Conservation (phyloP, 2,888 invertebrate genomes). For the Himalopsyche tibetana region DNA sequence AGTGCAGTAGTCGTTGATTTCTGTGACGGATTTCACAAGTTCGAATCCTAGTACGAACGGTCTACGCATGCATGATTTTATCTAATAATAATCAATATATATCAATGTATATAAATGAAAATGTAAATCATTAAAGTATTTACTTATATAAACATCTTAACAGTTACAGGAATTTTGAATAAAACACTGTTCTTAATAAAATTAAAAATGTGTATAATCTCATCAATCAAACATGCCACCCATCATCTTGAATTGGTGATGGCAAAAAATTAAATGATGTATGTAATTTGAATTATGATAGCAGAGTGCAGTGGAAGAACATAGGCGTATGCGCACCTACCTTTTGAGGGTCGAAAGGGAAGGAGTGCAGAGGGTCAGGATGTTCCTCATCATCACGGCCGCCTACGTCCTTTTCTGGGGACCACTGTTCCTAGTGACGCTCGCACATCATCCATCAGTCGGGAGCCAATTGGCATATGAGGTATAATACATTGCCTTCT, state of each 20-base stretch:
- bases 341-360: constrained; percentile 87
- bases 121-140: no score
- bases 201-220: no score
- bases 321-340: constrained; percentile 86
- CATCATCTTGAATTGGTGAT: neutral
- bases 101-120: no score
- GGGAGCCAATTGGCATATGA: constrained; percentile 86
- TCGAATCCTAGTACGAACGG: no score
- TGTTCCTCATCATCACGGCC: constrained; percentile 90
- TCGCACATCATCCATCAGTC: constrained; percentile 83
- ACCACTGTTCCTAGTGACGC: constrained; percentile 90
- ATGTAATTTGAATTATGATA: constrained; percentile 65
- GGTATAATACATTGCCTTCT: constrained; percentile 72
- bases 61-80: no score
- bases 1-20: no score
- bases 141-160: no score
- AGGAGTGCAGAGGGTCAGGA: constrained; percentile 88
- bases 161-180: no score
- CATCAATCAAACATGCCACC: no score
- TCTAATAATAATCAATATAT: no score
- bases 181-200: no score
- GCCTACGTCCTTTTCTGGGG: constrained; percentile 94
- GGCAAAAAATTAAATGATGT: constrained; percentile 2
- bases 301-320: constrained; percentile 80
- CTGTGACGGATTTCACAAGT: no score